Base-by-base conservation (phyloP, 2,797 vertebrate species). In the Lepidocolaptes lacrymiger region DNA sequence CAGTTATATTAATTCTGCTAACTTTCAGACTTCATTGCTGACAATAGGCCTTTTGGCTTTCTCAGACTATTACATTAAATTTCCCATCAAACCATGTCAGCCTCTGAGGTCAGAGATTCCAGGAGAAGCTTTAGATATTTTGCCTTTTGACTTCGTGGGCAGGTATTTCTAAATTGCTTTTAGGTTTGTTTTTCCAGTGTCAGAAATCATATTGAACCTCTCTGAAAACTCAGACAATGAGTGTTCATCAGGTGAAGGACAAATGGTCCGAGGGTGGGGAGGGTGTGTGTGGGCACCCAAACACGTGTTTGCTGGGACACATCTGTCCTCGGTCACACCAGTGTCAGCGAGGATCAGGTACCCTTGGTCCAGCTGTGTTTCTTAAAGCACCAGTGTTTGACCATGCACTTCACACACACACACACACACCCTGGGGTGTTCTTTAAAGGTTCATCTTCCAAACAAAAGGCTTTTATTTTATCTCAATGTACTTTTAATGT, bases 161-260 rank as follows among this genome's bases (percentile, higher is more conserved):
- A 98, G 98, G 98, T 98, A 98, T 98, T 98, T 98, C 97, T 98
- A 99, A 99, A 99, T 99, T 99, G 98, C 98, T 99, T 99, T 98
- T 98, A 98, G 98, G 97, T 98, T 98, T 97, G 96, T 97, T 98
- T 97, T 97, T 88, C 97, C 93, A 88, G 95, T 95, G 96, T 96
- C 97, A 96, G 97, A 96, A 97, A 97, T 95, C 85, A 63, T 94
- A 95, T 91, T 96, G 96, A 97, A 97, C 97, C 98, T 97, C 91
- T 98, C 96, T 96, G 61, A 87, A 95, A 97, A 90, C 97, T 97
- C 95, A 91, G 97, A 97, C 97, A 93, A 93, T 63, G 95, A 97
- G 96, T 88, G 96, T 98, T 98, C 98, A 97, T 93, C 89, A 96
- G 97, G 97, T 91, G 97, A 85, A 97, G 98, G 98, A 98, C 96